phyloP scores from a whole-genome alignment of 2,113 vertebrate genomes.

The Aythya baeri region DNA sequence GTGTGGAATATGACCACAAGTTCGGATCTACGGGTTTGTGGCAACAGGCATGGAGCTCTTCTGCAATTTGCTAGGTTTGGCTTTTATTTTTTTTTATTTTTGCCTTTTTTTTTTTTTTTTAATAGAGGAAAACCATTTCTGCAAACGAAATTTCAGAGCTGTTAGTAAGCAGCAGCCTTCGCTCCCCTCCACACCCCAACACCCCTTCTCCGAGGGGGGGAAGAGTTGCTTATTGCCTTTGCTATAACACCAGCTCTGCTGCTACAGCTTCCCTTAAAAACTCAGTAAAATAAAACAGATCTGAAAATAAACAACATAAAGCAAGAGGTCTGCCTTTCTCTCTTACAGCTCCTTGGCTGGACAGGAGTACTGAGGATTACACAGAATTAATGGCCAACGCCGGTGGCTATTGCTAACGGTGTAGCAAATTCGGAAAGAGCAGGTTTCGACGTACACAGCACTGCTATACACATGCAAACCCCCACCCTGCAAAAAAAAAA shows the following conservation, averaged over 20 bases:
- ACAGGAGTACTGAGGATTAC: background rate
- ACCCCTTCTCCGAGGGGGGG: background rate
- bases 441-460: background rate
- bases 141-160: conserved; percentile 46
- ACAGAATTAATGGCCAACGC: background rate
- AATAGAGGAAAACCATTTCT: conserved; percentile 27
- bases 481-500: background rate
- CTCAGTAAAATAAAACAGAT: background rate
- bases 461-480: background rate
- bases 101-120: background rate
- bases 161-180: conserved; percentile 33
- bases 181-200: background rate
- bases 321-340: background rate
- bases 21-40: conserved; percentile 99
- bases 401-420: rapidly evolving
- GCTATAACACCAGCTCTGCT: background rate
- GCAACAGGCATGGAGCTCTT: conserved; percentile 84
- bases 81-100: background rate
- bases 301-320: background rate
- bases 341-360: background rate
- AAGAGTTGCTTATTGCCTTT: background rate
- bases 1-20: conserved; percentile 93
- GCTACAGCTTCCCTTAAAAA: background rate
- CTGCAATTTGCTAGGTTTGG: conserved; percentile 38
- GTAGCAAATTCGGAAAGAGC: background rate